Evolutionary conservation across 2,113 vertebrate species (phyloP), one percentile per base, ranked within the genome.

Genomic region (Tursiops truncatus): DNA sequence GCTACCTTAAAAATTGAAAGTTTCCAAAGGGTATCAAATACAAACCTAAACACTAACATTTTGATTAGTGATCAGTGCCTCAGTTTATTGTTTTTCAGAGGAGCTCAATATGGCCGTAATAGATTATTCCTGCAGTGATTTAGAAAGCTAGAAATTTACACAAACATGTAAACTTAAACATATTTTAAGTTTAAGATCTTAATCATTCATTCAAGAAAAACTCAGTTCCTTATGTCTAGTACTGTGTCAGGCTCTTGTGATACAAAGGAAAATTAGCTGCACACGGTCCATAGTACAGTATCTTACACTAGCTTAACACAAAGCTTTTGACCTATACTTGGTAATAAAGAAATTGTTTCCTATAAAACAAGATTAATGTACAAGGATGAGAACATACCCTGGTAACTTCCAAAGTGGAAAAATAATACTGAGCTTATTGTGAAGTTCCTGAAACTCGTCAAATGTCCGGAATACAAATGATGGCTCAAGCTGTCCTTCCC

Each of bases 341-440:
- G 63, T 85, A 89, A 67, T 26, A 82, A 96, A 65, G 28, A 88
- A 90, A 74, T 15, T 18, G 10, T 84, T 91, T 87, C 60, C 70
- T 56, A 41, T 80, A 65, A 94, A 96, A 82, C 84, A 86, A 25
- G 20, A 87, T 63, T 90, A 85, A 23, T 28, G 56, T 50, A 96
- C 26, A 0, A 31, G 81, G 84, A 95, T 76, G 44, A 74, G 20
- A 94, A 97, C 98, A 86, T 99, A 99, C 99, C 99, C 98, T 33
- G 99, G 99, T 97, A 99, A 98, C 97, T 99, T 99, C 99, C 99
- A 99, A 82, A 99, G 99, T 53, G 99, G 99, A 98, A 99, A 99
- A 56, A 99, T 98, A 98, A 99, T 99, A 96, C 98, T 98, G 87
- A 99, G 99, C 95, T 99, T 99, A 98, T 99, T 99, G 98, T 99